These are phyloP conservation scores for Bombus waltoni DNA, from an alignment of 1,140 invertebrate genomes.

Conservation along the genomic window DNA sequence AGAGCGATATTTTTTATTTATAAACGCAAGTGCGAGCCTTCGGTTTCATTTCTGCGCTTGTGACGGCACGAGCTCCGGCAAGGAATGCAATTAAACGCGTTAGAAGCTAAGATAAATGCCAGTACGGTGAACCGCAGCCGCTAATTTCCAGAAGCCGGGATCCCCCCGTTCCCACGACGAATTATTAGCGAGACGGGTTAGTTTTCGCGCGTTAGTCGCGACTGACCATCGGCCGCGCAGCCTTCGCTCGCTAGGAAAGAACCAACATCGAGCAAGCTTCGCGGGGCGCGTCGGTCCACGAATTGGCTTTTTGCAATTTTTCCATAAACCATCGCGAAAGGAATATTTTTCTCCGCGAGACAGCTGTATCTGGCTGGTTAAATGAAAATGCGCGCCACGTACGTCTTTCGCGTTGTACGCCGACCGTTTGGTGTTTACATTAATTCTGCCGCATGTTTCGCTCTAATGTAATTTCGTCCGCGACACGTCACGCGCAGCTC, in stretches of 20 bases:
- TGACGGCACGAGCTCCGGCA: neutral
- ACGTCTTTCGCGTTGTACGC: neutral
- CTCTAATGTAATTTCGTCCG: neutral
- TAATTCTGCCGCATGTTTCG: neutral
- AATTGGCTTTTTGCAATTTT: too few relatives aligned
- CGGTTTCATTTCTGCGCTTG: neutral
- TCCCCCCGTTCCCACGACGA: neutral
- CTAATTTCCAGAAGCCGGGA: conserved; percentile 23
- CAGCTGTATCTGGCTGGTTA: too few relatives aligned
- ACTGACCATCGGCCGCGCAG: neutral
- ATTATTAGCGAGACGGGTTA: conserved; percentile 34
- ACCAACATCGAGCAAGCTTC: too few relatives aligned
- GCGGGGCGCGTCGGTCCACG: too few relatives aligned
- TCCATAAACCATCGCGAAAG: too few relatives aligned
- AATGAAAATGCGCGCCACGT: neutral
- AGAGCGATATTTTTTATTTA: neutral
- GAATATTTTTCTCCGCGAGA: too few relatives aligned
- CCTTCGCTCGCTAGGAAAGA: too few relatives aligned
- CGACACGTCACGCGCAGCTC: neutral
- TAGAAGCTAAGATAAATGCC: conserved; percentile 24
- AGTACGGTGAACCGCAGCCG: conserved; percentile 22
- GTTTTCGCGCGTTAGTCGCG: neutral
- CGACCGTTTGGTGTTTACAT: neutral
- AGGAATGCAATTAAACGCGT: conserved; percentile 36
- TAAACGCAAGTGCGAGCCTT: neutral